A percentile compares a stretch with the other conserved stretches of the same genome.
phyloP scores from a whole-genome alignment of 2,888 invertebrate species.

The Disparrhopalites patrizii region DNA sequence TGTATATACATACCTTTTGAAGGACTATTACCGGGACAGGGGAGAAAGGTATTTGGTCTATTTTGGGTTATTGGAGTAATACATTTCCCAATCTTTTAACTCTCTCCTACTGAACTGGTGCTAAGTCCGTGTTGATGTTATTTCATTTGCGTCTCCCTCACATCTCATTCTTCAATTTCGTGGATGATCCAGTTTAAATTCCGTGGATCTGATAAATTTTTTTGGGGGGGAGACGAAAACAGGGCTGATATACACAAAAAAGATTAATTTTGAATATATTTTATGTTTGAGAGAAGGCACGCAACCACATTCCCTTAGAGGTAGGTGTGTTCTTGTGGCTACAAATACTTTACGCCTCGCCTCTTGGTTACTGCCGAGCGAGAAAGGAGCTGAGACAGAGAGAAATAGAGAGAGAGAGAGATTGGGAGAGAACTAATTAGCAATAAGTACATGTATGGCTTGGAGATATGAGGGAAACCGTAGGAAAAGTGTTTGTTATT shows the following conservation, averaged over 20 bases:
- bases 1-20: neutral
- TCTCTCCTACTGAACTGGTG: slow-evolving; percentile 7
- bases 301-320: neutral
- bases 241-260: too few relatives aligned
- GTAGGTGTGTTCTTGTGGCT: neutral
- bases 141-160: neutral
- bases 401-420: neutral
- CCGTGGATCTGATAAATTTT: slow-evolving; percentile 9
- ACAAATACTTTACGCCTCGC: neutral
- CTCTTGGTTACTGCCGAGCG: too few relatives aligned
- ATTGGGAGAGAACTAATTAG: too few relatives aligned
- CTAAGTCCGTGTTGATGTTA: too few relatives aligned
- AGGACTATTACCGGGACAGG: slow-evolving; percentile 1
- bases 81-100: slow-evolving; percentile 6
- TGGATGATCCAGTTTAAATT: neutral
- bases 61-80: slow-evolving; percentile 27
- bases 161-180: neutral
- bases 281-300: neutral
- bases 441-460: neutral
- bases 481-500: too few relatives aligned
- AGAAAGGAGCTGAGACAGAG: neutral
- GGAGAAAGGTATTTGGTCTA: slow-evolving; percentile 15
- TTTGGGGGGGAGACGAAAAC: too few relatives aligned
- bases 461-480: too few relatives aligned
- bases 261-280: too few relatives aligned